Evolutionary conservation across 2,797 vertebrate genomes (phyloP).

Genomic region (Pseudopleuronectes americanus): DNA sequence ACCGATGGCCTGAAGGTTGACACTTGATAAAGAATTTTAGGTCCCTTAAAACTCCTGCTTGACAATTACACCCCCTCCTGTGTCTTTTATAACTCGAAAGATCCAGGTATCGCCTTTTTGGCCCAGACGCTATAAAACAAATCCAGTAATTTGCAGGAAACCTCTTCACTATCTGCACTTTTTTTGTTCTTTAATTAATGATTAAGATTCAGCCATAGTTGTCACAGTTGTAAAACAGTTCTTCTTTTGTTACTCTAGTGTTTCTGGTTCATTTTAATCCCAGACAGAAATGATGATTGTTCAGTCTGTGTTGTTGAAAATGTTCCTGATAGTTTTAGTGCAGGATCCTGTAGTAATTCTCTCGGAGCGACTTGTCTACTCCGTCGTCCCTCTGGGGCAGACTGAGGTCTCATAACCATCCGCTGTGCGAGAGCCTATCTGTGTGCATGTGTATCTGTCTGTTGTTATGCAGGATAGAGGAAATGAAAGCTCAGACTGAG

Average conservation of each 20-base stretch:
- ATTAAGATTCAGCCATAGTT: constrained; percentile 24
- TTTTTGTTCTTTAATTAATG: constrained; percentile 7
- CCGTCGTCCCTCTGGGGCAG: constrained; percentile 53
- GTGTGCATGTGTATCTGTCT: constrained; percentile 38
- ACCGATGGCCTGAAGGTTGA: constrained; percentile 22
- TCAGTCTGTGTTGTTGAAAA: constrained; percentile 5
- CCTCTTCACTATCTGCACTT: background rate
- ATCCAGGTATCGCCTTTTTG: constrained; percentile 3
- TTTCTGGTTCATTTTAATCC: constrained; percentile 1
- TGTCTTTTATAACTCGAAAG: constrained; percentile 2
- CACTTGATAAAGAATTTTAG: constrained; percentile 4
- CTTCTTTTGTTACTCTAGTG: background rate
- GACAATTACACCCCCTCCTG: constrained; percentile 3
- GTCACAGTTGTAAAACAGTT: constrained; percentile 5
- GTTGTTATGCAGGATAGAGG: constrained; percentile 78
- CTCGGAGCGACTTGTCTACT: constrained; percentile 45
- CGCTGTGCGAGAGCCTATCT: constrained; percentile 25
- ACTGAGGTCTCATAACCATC: constrained; percentile 60
- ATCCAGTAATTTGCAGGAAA: constrained; percentile 19
- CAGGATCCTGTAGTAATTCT: constrained; percentile 38
- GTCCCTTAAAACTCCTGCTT: constrained; percentile 7
- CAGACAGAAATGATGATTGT: background rate
- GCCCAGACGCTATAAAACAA: background rate
- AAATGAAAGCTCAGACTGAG: constrained; percentile 83
- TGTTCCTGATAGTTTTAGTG: constrained; percentile 24